Base-by-base conservation (phyloP, 2,888 invertebrate species). In the Drosophila formosana region DNA sequence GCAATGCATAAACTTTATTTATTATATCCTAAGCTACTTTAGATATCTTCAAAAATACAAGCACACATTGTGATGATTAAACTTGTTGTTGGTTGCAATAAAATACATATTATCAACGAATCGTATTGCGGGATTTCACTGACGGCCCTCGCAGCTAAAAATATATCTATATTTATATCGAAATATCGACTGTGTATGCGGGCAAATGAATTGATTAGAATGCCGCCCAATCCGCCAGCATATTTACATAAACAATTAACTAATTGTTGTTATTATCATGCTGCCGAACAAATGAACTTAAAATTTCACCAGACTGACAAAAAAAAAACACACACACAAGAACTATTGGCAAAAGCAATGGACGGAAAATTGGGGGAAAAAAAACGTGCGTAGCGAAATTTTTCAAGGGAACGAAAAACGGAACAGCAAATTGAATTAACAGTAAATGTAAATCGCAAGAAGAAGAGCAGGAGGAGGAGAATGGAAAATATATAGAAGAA, bases 381-480 rank as follows among this genome's bases (percentile, higher is more conserved):
- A 58, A 67, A 62, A 39, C 26, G 55, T n/a, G 58, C 13, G 57
- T 32, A 39, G 30, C 32, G 37, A 13, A 32, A 43, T 23, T 52
- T 34, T 66, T 53, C 53, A 43, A 64, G 67, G 60, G 25, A 18
- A 72, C 4, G 32, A 2, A 32, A 9, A 32, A 32, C 9, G 9
- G 41, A 52, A 50, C 49, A 18, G 55, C 72, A 83, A 82, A 82
- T 82, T 84, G 72, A 82, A 84, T 82, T 87, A 84, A 68, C 81
- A 71, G 66, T 74, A 63, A 79, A 74, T 72, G 82, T 81, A 82
- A 82, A 58, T 72, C 72, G 52, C 75, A 57, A 39, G 45, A 61
- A 32, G 39, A 11, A 4, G 30, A 28, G 46, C 25, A 45, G 43
- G 45, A 26, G 49, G n/a, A 26, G 43, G 11, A 63, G 25, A 26